Evolutionary conservation across 2,888 invertebrate species (phyloP).

Genomic region (Vandiemenella viatica): DNA sequence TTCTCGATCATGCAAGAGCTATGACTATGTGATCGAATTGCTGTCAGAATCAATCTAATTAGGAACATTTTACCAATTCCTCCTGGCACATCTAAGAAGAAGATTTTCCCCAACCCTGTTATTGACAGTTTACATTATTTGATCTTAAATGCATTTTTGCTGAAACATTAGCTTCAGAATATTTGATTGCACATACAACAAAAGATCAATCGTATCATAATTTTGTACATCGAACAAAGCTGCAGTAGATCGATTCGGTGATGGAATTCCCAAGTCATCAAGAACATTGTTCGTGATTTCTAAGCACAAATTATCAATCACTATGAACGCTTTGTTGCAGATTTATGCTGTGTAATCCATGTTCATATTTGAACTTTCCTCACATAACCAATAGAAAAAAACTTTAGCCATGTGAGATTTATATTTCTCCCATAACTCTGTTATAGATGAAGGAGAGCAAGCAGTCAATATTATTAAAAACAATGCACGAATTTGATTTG

Average conservation of each 20-base stretch:
- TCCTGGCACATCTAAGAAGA: neutral
- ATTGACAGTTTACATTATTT: neutral
- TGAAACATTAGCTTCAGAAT: no score
- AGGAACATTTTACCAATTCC: no score
- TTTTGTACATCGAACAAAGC: neutral
- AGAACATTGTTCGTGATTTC: no score
- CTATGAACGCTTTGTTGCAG: constrained; percentile 7
- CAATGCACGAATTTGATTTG: constrained; percentile 9
- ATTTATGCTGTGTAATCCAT: constrained; percentile 3
- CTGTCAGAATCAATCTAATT: no score
- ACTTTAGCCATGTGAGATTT: neutral
- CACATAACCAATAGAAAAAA: neutral
- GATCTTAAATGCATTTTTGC: no score
- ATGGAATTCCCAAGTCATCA: constrained; percentile 4
- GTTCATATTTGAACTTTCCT: no score
- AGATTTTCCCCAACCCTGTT: neutral
- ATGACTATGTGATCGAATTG: no score
- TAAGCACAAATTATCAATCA: constrained; percentile 5
- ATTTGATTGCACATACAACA: no score
- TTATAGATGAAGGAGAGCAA: constrained; percentile 18
- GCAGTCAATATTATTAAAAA: constrained; percentile 18
- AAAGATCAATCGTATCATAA: neutral
- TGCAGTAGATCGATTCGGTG: neutral
- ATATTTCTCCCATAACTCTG: constrained; percentile 16
- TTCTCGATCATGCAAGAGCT: no score